Percentiles rank a stretch among this genome's conserved stretches.
phyloP scores from a whole-genome alignment of 1,140 invertebrate genomes.

The Aplysia californica region DNA sequence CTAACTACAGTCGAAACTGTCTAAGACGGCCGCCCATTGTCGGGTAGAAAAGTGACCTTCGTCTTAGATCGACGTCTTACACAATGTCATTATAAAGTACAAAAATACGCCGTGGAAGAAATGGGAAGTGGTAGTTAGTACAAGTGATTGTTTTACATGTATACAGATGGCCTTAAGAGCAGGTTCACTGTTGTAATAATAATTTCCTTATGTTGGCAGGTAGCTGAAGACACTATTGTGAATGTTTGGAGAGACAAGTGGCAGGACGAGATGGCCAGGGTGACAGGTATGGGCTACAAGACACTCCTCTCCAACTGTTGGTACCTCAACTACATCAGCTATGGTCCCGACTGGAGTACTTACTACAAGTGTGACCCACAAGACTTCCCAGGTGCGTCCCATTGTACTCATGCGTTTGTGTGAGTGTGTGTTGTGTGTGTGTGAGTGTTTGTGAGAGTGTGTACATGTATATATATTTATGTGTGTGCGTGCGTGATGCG shows the following conservation, averaged over 20 bases:
- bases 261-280: slow-evolving; percentile 66
- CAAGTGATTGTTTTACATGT: no score
- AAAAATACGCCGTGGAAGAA: not conserved
- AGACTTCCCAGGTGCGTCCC: slow-evolving; percentile 66
- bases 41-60: not conserved
- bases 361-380: slow-evolving; percentile 81
- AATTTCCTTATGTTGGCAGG: slow-evolving; percentile 32
- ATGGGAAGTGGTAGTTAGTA: no score
- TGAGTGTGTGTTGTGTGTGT: not conserved
- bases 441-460: not conserved
- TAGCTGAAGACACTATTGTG: slow-evolving; percentile 68
- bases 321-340: slow-evolving; percentile 84
- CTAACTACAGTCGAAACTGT: no score
- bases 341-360: slow-evolving; percentile 80
- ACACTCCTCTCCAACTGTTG: slow-evolving; percentile 82
- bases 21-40: not conserved
- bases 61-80: not conserved
- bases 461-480: not conserved
- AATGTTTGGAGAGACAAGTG: slow-evolving; percentile 68
- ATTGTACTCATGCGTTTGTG: no score
- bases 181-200: no score
- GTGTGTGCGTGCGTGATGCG: not conserved
- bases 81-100: not conserved
- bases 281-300: slow-evolving; percentile 71
- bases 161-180: no score